Percentiles rank a stretch among this genome's conserved stretches.
phyloP scores from a whole-genome alignment of 2,113 vertebrate genomes.

The Potamarius usumacintae region DNA sequence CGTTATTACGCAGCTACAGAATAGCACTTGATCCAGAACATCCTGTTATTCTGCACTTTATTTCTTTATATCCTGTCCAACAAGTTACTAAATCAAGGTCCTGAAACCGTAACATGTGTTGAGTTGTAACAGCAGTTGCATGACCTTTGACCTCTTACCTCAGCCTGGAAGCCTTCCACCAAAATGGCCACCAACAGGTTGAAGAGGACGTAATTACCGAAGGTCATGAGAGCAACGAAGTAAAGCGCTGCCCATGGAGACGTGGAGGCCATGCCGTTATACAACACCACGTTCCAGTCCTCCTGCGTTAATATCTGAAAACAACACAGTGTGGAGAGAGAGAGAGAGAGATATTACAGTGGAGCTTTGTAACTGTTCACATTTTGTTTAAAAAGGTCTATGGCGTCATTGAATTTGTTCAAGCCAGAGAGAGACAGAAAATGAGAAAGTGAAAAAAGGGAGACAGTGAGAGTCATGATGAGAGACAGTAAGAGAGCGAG shows the following conservation, averaged over 20 bases:
- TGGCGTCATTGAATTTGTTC: too few species aligned
- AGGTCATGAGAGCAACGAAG: slow-evolving; percentile 97
- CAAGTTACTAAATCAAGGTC: neutral
- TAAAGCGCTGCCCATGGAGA: slow-evolving; percentile 92
- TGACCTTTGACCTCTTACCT: slow-evolving; percentile 71
- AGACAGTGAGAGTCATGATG: too few species aligned
- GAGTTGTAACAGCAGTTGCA: neutral
- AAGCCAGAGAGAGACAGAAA: neutral
- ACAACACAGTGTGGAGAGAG: neutral
- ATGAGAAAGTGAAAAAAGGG: too few species aligned
- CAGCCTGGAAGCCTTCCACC: slow-evolving; percentile 96
- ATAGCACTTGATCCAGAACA: neutral
- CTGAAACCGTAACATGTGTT: neutral
- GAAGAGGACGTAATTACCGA: slow-evolving; percentile 97
- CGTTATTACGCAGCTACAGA: neutral
- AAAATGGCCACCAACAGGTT: slow-evolving; percentile 96
- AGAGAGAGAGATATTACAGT: too few species aligned
- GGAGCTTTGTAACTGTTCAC: neutral
- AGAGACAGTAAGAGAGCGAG: too few species aligned
- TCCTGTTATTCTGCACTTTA: neutral
- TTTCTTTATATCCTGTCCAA: neutral
- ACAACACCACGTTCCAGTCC: slow-evolving; percentile 96
- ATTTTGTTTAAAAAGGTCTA: too few species aligned
- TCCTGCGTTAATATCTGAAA: slow-evolving; percentile 94
- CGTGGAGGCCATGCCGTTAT: slow-evolving; percentile 97